These are phyloP conservation scores for Platysteira castanea DNA, from an alignment of 2,113 vertebrate species.

Conservation along the genomic window DNA sequence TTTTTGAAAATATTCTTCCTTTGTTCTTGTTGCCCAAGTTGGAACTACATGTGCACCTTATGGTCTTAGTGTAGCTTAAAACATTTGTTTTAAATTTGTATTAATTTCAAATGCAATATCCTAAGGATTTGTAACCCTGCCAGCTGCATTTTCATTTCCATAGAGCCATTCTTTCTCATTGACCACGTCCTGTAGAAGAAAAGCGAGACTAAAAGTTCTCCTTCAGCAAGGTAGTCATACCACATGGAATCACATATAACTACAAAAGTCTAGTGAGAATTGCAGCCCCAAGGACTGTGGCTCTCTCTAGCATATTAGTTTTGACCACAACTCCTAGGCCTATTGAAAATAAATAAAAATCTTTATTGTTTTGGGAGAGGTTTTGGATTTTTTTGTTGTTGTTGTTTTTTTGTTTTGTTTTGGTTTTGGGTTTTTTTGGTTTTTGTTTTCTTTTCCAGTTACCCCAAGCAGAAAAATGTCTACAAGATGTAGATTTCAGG, in stretches of 20 bases:
- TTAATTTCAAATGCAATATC: background rate
- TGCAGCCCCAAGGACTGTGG: background rate
- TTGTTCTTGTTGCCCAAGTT: background rate
- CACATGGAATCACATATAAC: rapidly evolving
- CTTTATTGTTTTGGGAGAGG: background rate
- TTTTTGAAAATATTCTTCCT: background rate
- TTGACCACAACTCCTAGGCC: background rate
- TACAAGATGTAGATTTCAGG: background rate
- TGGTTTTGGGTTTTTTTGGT: too few species aligned
- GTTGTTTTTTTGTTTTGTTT: background rate
- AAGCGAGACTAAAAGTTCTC: background rate
- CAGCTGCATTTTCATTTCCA: background rate
- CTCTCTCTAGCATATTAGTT: background rate
- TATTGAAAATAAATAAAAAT: background rate
- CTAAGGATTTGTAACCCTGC: background rate
- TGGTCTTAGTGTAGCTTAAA: background rate
- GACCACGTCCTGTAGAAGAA: background rate
- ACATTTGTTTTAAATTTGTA: background rate
- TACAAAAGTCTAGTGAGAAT: background rate
- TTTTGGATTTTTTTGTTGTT: background rate
- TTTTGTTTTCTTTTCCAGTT: background rate
- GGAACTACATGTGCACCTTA: rapidly evolving
- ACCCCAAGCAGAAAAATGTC: background rate
- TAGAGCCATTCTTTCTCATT: background rate
- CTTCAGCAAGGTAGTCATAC: background rate